Evolutionary conservation across 2,888 invertebrate genomes (phyloP), one percentile per base, ranked within the genome.

Genomic region (Leptura quadrifasciata): DNA sequence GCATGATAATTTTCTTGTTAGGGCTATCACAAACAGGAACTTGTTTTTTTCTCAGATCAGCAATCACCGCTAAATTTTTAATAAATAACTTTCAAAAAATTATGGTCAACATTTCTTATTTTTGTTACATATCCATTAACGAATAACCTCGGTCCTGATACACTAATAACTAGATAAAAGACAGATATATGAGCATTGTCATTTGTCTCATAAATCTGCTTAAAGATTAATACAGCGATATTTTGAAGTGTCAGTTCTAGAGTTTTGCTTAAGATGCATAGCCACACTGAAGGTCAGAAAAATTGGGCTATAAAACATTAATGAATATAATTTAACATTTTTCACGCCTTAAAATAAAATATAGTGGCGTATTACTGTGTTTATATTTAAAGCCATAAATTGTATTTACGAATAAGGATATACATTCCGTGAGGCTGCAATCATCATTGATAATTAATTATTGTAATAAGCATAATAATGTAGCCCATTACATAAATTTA

Each of bases 391-490:
- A 15, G n/a, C 5, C 3, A 1, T 12, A 47, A 47, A 47, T 5
- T 15, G 47, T 15, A 39, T n/a, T 15, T 47, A n/a, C 12, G 3
- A 10, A 47, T 47, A n/a, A 47, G 47, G 47, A 47, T 39, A 39
- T 39, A 39, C 47, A 47, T 47, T 47, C 47, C 47, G 47, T n/a
- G n/a, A 15, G 47, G 47, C 15, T 47, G n/a, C 47, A 47, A 47
- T 47, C 47, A 47, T 47, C 47, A 47, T 47, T 47, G 4, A n/a
- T 47, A 47, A n/a, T 47, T 47, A 47, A 47, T 47, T 47, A 47
- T 47, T 47, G 3, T 47, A 47, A 47, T 47, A 5, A 47, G 17
- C n/a, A 47, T 47, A 47, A 47, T n/a, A 47, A n/a, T 15, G 47
- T n/a, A 15, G 4, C 15, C n/a, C 15, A 12, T 47, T 47, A 0